Conservation (phyloP, 2,113 vertebrate species). For the Polyodon spathula region DNA sequence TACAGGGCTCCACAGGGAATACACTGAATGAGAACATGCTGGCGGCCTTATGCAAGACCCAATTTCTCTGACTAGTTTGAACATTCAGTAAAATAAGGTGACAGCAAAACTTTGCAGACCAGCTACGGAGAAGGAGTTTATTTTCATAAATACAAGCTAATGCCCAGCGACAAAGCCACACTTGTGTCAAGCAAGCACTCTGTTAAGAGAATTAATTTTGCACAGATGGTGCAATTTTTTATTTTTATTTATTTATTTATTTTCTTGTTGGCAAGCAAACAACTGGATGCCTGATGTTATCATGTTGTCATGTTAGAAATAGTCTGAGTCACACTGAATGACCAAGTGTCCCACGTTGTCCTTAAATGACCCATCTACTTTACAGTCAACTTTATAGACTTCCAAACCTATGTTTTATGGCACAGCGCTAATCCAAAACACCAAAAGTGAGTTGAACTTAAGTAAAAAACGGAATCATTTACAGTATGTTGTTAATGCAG, state of each 20-base stretch:
- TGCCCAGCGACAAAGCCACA: not conserved
- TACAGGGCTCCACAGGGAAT: too few relatives aligned
- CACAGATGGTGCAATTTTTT: conserved; percentile 21
- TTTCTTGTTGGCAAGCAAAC: conserved; percentile 8
- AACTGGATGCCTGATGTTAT: not conserved
- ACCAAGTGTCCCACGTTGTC: not conserved
- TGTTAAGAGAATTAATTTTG: conserved; percentile 2
- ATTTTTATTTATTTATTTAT: conserved; percentile 9
- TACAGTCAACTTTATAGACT: not conserved
- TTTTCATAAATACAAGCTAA: conserved; percentile 6
- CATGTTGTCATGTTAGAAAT: not conserved
- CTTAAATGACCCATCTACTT: not conserved
- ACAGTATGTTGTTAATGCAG: too few relatives aligned
- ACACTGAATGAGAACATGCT: too few relatives aligned
- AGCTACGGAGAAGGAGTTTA: not conserved
- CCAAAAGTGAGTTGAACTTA: too few relatives aligned
- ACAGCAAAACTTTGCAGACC: not conserved
- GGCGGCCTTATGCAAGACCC: too few relatives aligned
- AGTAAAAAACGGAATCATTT: too few relatives aligned
- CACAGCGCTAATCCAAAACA: too few relatives aligned
- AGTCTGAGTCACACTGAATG: not conserved
- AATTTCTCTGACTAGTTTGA: too few relatives aligned
- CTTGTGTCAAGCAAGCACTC: not conserved
- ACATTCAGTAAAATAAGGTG: not conserved
- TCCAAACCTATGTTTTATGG: too few relatives aligned